Conservation (phyloP, 2,797 vertebrate species). For the Rhincodon typus region DNA sequence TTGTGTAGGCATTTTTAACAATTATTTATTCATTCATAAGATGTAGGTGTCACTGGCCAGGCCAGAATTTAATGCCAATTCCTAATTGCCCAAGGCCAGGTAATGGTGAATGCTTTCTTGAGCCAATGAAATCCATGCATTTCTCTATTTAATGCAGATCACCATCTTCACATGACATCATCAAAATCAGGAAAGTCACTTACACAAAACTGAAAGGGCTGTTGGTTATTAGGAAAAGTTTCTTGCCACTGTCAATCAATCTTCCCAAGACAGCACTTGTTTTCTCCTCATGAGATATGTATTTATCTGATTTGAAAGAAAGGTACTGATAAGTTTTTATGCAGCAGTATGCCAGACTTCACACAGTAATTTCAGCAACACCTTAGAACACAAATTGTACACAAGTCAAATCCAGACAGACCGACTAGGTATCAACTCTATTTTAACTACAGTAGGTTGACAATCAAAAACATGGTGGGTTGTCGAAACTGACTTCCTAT, state of each 20-base stretch:
- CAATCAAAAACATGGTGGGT: background rate
- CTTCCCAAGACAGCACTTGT: constrained; percentile 88
- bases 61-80: too few species aligned
- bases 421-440: background rate
- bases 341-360: background rate
- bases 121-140: background rate
- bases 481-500: background rate
- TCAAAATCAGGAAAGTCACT: constrained; percentile 49
- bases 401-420: background rate
- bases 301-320: constrained; percentile 67
- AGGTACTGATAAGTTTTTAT: background rate
- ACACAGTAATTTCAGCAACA: background rate
- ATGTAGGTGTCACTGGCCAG: too few species aligned
- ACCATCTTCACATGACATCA: background rate
- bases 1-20: background rate
- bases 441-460: background rate
- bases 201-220: constrained; percentile 98
- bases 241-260: constrained; percentile 83
- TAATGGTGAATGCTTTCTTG: too few species aligned
- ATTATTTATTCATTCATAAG: too few species aligned
- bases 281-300: constrained; percentile 89
- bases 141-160: background rate
- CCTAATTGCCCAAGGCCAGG: too few species aligned
- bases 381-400: background rate
- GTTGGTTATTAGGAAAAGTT: constrained; percentile 98